These are phyloP conservation scores for Adelognathus sp. DNA, from an alignment of 2,888 invertebrate genomes.

Conservation along the genomic window DNA sequence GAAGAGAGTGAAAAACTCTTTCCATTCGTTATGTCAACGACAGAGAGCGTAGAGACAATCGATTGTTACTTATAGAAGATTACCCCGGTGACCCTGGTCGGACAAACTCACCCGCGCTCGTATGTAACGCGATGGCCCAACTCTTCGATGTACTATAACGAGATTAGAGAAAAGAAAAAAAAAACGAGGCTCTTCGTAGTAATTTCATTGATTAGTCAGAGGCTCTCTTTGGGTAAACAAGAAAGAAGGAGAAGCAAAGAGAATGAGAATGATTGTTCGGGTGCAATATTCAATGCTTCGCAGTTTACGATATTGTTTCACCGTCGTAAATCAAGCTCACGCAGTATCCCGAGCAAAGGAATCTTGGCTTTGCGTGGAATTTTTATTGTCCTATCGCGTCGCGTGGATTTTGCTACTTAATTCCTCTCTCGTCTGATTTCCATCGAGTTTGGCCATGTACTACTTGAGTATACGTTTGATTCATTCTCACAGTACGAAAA, in stretches of 20 bases:
- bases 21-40: slow-evolving; percentile 11
- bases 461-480: not conserved
- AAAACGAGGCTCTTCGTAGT: not conserved
- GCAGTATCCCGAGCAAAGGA: slow-evolving; percentile 48
- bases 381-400: slow-evolving; percentile 53
- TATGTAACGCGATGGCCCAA: too few relatives aligned
- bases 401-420: slow-evolving; percentile 58
- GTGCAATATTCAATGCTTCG: not conserved
- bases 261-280: not conserved
- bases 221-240: not conserved
- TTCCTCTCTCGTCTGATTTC: slow-evolving; percentile 32
- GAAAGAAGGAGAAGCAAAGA: not conserved
- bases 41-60: slow-evolving; percentile 4
- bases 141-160: slow-evolving; percentile 27
- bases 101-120: not conserved
- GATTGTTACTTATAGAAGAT: slow-evolving; percentile 10
- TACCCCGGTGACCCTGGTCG: slow-evolving; percentile 16
- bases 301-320: not conserved
- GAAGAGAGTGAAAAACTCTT: not conserved
- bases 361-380: slow-evolving; percentile 53
- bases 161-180: slow-evolving; percentile 31
- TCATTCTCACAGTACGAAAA: slow-evolving; percentile 28
- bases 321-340: slow-evolving; percentile 53
- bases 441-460: slow-evolving; percentile 3
- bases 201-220: slow-evolving; percentile 44